Conservation (phyloP, 2,113 vertebrate species). For the Pogonocichla stellata region DNA sequence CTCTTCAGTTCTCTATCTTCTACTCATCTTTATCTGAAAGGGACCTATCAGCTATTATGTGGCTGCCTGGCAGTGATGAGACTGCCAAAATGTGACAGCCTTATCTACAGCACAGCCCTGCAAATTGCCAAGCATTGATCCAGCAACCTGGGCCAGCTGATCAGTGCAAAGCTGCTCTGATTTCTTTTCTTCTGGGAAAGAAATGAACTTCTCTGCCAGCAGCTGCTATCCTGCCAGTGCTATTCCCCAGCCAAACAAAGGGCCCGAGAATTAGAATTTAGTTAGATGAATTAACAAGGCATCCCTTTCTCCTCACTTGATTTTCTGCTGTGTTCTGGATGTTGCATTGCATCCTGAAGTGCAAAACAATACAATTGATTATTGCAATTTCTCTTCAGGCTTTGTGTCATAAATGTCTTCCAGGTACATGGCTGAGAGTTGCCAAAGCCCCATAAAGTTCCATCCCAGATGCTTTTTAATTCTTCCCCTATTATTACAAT, state of each 20-base stretch:
- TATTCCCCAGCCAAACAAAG: conserved; percentile 47
- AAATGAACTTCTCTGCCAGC: conserved; percentile 50
- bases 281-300: conserved; percentile 44
- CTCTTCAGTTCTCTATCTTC: conserved; percentile 51
- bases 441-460: background rate
- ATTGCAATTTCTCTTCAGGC: background rate
- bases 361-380: conserved; percentile 14
- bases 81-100: conserved; percentile 71
- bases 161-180: conserved; percentile 53
- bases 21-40: conserved; percentile 50
- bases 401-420: background rate
- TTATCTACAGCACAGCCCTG: conserved; percentile 71
- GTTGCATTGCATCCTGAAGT: background rate
- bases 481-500: background rate
- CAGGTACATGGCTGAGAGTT: background rate
- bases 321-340: background rate
- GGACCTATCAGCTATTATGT: conserved; percentile 67
- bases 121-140: conserved; percentile 74
- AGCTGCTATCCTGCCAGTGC: conserved; percentile 14
- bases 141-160: conserved; percentile 60
- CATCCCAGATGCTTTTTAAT: background rate
- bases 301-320: background rate
- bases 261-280: conserved; percentile 33
- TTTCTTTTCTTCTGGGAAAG: conserved; percentile 66
- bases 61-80: conserved; percentile 67